Conservation (phyloP, 1,140 invertebrate genomes). For the Lordiphosa collinella region DNA sequence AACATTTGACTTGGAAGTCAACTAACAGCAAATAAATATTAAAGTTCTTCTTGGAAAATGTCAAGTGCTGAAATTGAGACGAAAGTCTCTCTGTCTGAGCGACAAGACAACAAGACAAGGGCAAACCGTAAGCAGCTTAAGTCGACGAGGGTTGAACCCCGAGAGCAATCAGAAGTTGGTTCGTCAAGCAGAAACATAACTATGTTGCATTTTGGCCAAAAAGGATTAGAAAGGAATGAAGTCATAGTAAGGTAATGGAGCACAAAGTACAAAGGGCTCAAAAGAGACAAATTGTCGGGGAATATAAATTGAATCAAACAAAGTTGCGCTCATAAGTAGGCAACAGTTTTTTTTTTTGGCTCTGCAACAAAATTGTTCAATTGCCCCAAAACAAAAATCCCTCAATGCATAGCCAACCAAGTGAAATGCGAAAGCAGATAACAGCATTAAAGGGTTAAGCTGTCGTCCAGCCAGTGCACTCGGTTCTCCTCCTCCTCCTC, state of each 20-base stretch:
- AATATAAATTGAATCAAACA: constrained; percentile 32
- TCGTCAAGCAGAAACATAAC: constrained; percentile 62
- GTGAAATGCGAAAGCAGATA: constrained; percentile 71
- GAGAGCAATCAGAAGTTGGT: constrained; percentile 11
- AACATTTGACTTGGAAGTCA: constrained; percentile 35
- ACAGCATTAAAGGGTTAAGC: constrained; percentile 70
- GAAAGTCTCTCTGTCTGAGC: constrained; percentile 9
- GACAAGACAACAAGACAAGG: neutral
- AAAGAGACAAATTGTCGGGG: neutral
- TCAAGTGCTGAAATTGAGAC: constrained; percentile 61
- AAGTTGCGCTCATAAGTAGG: constrained; percentile 23
- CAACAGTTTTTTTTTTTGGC: constrained; percentile 5
- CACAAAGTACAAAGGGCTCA: constrained; percentile 33
- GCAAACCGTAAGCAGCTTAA: constrained; percentile 56
- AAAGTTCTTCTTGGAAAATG: constrained; percentile 29
- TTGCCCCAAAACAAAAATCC: constrained; percentile 6
- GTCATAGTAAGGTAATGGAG: constrained; percentile 71
- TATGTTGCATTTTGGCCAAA: constrained; percentile 55
- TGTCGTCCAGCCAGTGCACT: constrained; percentile 4
- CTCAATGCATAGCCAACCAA: constrained; percentile 21
- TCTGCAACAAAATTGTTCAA: neutral
- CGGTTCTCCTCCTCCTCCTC: neutral
- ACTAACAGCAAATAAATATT: constrained; percentile 51
- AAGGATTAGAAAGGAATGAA: constrained; percentile 60
- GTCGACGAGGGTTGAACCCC: constrained; percentile 1